Conservation (phyloP, 2,797 vertebrate genomes). For the Triplophysa bombifrons region DNA sequence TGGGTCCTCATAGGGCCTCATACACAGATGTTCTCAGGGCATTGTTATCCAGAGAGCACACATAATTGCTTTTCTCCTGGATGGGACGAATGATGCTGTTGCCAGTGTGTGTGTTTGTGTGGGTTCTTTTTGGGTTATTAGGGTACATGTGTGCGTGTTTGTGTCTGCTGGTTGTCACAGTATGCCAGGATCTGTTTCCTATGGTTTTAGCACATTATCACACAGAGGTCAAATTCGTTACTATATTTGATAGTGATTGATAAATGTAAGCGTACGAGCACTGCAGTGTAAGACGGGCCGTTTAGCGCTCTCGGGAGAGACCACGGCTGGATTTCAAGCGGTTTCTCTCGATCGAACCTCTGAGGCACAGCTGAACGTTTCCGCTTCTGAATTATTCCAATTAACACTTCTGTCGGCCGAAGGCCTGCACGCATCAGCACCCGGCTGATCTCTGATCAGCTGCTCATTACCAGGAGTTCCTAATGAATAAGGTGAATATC, state of each 20-base stretch:
- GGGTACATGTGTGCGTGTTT: constrained; percentile 47
- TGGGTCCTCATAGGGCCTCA: constrained; percentile 61
- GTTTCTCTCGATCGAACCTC: constrained; percentile 23
- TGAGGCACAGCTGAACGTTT: constrained; percentile 39
- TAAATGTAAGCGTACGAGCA: not conserved
- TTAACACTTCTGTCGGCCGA: constrained; percentile 38
- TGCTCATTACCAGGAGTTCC: not conserved
- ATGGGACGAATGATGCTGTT: constrained; percentile 66
- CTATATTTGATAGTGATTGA: not conserved
- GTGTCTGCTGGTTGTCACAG: constrained; percentile 53
- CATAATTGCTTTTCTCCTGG: constrained; percentile 75
- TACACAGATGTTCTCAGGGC: constrained; percentile 76
- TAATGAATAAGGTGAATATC: not conserved
- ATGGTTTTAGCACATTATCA: constrained; percentile 36
- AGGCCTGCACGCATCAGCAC: not conserved
- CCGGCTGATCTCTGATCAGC: constrained; percentile 4
- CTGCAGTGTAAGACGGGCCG: not conserved
- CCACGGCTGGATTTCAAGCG: not conserved
- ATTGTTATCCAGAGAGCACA: constrained; percentile 72
- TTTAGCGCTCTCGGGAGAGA: constrained; percentile 15
- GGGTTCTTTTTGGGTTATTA: constrained; percentile 55
- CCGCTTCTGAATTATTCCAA: constrained; percentile 42
- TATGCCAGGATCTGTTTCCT: constrained; percentile 19
- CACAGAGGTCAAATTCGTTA: constrained; percentile 1
- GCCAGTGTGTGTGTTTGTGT: constrained; percentile 65